These are phyloP conservation scores for Embiotoca jacksoni DNA, from an alignment of 2,113 vertebrate species.

Conservation along the genomic window DNA sequence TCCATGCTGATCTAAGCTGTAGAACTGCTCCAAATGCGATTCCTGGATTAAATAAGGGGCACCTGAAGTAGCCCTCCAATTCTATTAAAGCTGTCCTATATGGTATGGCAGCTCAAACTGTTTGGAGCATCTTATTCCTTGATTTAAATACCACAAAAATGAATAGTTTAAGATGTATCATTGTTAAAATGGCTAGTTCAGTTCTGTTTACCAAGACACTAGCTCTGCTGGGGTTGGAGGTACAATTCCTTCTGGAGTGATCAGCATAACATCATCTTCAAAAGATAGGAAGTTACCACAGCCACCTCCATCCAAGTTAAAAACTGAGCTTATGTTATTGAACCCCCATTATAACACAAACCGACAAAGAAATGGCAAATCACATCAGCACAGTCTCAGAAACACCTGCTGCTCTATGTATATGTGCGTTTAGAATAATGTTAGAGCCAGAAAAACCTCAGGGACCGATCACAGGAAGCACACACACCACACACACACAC, in stretches of 20 bases:
- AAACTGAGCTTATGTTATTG: slow-evolving; percentile 8
- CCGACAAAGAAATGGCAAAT: slow-evolving; percentile 2
- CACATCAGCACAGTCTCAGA: slow-evolving; percentile 3
- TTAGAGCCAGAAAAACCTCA: slow-evolving; percentile 42
- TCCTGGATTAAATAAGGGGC: too few relatives aligned
- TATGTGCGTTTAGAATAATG: slow-evolving; percentile 33
- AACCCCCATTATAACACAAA: slow-evolving; percentile 8
- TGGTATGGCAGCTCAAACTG: too few relatives aligned
- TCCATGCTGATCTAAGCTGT: too few relatives aligned
- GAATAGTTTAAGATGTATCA: neutral
- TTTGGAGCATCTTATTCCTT: too few relatives aligned
- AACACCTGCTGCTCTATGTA: slow-evolving; percentile 30
- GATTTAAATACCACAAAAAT: neutral
- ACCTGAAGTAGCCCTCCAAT: too few relatives aligned
- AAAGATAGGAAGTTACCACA: neutral
- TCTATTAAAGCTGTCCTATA: too few relatives aligned
- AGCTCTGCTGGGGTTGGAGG: neutral
- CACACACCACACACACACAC: neutral
- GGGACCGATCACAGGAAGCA: slow-evolving; percentile 24
- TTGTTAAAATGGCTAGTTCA: neutral
- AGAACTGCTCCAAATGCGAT: too few relatives aligned
- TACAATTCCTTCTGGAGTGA: neutral
- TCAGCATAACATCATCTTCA: neutral
- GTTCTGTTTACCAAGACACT: neutral
- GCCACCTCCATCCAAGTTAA: neutral